A percentile compares a stretch with the other conserved stretches of the same genome.
These are phyloP conservation scores for Tyrophagus putrescentiae DNA, from an alignment of 1,140 invertebrate genomes.

Conservation along the genomic window DNA sequence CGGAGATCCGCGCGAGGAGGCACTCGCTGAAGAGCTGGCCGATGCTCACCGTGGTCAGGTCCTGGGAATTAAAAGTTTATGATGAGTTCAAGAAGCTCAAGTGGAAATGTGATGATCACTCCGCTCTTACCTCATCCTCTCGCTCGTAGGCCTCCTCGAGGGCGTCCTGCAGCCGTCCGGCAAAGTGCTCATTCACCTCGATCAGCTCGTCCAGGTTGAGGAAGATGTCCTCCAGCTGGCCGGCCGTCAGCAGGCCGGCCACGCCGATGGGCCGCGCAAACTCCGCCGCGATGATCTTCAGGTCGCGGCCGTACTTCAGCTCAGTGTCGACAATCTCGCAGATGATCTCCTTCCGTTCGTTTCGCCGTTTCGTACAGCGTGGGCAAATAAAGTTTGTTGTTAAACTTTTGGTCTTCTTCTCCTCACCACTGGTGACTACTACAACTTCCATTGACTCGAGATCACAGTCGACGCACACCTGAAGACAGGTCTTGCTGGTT, in stretches of 20 bases:
- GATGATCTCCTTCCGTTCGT: conserved; percentile 82
- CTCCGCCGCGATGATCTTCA: conserved; percentile 45
- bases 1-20: conserved; percentile 72
- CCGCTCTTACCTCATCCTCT: conserved; percentile 43
- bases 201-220: conserved; percentile 82
- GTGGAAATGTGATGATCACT: conserved; percentile 1
- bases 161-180: conserved; percentile 65
- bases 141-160: conserved; percentile 65
- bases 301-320: conserved; percentile 41
- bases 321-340: conserved; percentile 91
- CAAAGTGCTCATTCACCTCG: conserved; percentile 68
- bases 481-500: not conserved
- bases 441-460: conserved; percentile 2
- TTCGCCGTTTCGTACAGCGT: conserved; percentile 67
- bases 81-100: not conserved
- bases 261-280: conserved; percentile 84
- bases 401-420: no score
- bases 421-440: no score
- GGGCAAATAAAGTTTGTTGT: no score
- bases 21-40: conserved; percentile 78
- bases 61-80: conserved; percentile 33
- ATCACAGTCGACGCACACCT: conserved; percentile 18
- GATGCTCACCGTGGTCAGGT: conserved; percentile 72
- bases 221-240: conserved; percentile 67
- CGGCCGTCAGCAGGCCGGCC: conserved; percentile 48